Percentiles rank a stretch among this genome's conserved stretches.
Conservation (phyloP, 2,888 invertebrate species). For the Tetragonula carbonaria region DNA sequence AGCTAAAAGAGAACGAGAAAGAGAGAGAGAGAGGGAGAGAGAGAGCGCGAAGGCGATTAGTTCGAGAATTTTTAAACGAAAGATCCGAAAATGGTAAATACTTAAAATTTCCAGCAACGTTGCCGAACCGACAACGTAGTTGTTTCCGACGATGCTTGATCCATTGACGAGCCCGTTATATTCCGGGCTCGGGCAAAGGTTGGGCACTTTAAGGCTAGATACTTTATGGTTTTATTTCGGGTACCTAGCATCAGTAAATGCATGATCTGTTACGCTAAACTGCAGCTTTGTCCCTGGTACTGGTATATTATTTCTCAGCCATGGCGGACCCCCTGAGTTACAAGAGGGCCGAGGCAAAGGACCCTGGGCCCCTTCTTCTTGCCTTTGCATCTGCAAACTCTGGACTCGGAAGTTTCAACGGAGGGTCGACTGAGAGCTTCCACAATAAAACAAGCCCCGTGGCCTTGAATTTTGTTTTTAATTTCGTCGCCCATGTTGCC, state of each 20-base stretch:
- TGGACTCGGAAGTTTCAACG: constrained; percentile 59
- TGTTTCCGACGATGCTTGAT: not conserved
- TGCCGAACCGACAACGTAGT: no score
- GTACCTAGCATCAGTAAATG: constrained; percentile 73
- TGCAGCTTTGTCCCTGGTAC: constrained; percentile 80
- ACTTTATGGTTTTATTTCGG: constrained; percentile 82
- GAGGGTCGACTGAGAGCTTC: constrained; percentile 59
- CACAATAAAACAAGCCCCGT: constrained; percentile 58
- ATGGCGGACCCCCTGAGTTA: constrained; percentile 61
- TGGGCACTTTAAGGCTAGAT: constrained; percentile 65
- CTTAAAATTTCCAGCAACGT: no score
- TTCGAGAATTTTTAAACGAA: not conserved
- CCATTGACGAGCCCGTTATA: constrained; percentile 63
- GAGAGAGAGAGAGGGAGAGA: no score
- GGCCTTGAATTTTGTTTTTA: constrained; percentile 61
- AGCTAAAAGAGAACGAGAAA: no score
- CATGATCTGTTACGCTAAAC: constrained; percentile 77
- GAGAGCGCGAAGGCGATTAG: not conserved
- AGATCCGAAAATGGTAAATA: no score
- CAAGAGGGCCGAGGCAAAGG: constrained; percentile 51
- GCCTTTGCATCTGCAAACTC: constrained; percentile 69
- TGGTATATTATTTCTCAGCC: constrained; percentile 79
- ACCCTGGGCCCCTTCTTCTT: constrained; percentile 40
- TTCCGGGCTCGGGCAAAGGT: constrained; percentile 65
- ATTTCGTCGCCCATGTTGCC: constrained; percentile 38